phyloP scores from a whole-genome alignment of 2,797 vertebrate species.

The Cynopterus sphinx region DNA sequence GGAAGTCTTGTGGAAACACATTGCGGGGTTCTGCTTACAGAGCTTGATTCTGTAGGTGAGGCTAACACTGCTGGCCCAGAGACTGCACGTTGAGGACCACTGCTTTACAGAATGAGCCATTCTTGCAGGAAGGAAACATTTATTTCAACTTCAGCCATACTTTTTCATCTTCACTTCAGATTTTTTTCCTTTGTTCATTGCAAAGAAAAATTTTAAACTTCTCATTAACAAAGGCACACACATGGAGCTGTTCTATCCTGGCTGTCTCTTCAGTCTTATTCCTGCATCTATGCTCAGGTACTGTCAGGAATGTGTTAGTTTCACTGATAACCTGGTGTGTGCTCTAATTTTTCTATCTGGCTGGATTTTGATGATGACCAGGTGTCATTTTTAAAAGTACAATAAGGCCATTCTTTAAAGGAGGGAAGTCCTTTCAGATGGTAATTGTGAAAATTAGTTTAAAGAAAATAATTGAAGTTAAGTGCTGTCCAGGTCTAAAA shows the following conservation, averaged over 20 bases:
- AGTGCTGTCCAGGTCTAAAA: not conserved
- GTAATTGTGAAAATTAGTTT: not conserved
- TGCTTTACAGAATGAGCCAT: not conserved
- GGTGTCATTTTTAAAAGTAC: not conserved
- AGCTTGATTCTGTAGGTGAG: rapidly evolving
- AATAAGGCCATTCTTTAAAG: not conserved
- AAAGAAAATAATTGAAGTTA: not conserved
- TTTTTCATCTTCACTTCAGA: not conserved
- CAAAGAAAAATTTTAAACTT: not conserved
- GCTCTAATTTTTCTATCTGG: not conserved
- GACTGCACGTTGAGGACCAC: not conserved
- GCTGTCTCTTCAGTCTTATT: not conserved
- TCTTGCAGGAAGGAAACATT: not conserved
- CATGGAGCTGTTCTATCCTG: not conserved
- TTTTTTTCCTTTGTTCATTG: not conserved
- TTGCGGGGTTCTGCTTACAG: not conserved
- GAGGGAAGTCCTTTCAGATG: not conserved
- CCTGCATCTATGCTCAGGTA: not conserved
- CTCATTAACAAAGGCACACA: not conserved
- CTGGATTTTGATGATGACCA: not conserved
- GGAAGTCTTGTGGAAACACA: not conserved
- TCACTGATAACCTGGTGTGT: not conserved
- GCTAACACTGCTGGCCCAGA: not conserved
- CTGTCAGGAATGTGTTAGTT: not conserved
- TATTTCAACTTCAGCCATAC: not conserved